Evolutionary conservation across 2,113 vertebrate species (phyloP).

Genomic region (Mesitornis unicolor): DNA sequence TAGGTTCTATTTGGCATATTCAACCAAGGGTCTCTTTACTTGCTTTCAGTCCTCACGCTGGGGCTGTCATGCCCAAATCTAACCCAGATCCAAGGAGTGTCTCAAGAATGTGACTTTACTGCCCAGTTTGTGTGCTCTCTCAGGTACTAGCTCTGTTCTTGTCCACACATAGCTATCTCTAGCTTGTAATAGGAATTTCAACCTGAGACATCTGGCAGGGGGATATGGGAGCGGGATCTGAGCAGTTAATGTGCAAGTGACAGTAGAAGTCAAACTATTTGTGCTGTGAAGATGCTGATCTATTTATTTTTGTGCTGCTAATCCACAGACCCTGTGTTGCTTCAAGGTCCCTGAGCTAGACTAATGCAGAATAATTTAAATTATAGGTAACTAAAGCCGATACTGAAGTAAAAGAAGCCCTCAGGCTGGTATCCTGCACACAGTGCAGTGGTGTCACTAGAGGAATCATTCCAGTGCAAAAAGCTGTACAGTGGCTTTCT

Average conservation of each 20-base stretch:
- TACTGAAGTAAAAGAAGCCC: neutral
- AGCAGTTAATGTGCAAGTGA: neutral
- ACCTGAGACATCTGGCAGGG: neutral
- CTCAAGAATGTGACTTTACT: neutral
- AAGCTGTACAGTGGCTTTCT: fast-evolving
- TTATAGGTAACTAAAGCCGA: neutral
- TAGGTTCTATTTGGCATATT: neutral
- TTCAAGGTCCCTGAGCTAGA: neutral
- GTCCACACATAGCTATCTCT: neutral
- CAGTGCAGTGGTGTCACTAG: neutral
- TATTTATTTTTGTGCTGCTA: neutral
- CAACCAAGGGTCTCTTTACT: fast-evolving
- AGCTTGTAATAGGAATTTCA: neutral
- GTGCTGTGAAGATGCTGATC: neutral
- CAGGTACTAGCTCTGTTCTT: neutral
- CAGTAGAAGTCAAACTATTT: neutral
- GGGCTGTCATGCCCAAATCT: neutral
- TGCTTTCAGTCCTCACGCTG: neutral
- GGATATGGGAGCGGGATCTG: neutral
- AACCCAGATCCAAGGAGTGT: neutral
- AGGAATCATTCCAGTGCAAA: neutral
- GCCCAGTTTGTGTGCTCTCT: neutral
- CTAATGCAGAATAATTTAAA: neutral
- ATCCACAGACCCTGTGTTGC: neutral
- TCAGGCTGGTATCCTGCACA: neutral